Evolutionary conservation across 2,797 vertebrate genomes (phyloP).

Genomic region (Liparis tanakae): DNA sequence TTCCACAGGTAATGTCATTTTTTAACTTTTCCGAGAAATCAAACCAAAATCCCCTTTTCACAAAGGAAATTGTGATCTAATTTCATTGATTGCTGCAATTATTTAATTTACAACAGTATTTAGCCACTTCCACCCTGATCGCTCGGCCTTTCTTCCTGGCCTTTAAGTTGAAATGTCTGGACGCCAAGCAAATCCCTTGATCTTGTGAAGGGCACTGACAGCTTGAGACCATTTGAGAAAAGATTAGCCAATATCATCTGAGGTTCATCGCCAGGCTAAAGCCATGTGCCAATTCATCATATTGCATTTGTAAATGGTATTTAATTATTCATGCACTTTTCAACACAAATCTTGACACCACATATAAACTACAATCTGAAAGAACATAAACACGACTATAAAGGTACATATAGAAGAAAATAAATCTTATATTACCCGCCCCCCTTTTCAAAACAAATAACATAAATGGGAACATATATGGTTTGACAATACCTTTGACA

Average conservation of each 20-base stretch:
- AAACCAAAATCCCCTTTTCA: background rate
- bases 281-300: background rate
- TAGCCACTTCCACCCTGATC: background rate
- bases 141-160: background rate
- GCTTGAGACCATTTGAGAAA: slow-evolving; percentile 67
- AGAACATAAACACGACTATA: background rate
- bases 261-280: slow-evolving; percentile 51
- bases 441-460: background rate
- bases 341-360: background rate
- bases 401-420: background rate
- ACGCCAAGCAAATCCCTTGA: slow-evolving; percentile 48
- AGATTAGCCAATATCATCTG: slow-evolving; percentile 76
- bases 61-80: background rate
- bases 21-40: background rate
- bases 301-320: background rate
- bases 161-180: slow-evolving; percentile 23
- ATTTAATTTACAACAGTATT: background rate
- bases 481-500: background rate
- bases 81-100: background rate
- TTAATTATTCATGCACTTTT: background rate
- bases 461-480: background rate
- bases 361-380: background rate
- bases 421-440: background rate
- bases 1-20: too few relatives aligned
- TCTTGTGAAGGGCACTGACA: slow-evolving; percentile 41